phyloP scores from a whole-genome alignment of 2,888 invertebrate genomes.

The Leptinotarsa peninsularis region DNA sequence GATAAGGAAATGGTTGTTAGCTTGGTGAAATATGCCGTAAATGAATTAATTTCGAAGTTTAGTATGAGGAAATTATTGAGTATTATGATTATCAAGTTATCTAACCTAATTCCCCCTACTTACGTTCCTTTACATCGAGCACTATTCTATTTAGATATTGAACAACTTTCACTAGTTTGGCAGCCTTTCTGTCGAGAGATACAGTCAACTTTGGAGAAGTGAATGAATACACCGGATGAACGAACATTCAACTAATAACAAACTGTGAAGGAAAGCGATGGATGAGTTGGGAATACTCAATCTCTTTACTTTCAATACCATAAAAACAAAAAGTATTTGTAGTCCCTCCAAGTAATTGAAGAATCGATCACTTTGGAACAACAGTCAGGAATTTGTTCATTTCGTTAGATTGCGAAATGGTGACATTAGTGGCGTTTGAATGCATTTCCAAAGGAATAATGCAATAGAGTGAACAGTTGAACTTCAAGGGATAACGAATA shows the following conservation, averaged over 20 bases:
- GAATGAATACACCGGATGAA: neutral
- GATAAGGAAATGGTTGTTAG: no score
- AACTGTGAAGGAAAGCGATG: neutral
- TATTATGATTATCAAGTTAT: no score
- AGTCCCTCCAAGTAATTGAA: neutral
- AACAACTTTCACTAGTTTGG: no score
- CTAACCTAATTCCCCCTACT: no score
- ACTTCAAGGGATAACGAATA: no score
- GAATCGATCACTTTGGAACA: constrained; percentile 2
- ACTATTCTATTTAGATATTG: no score
- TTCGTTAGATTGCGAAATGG: neutral
- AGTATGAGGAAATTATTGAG: no score
- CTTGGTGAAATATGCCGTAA: no score
- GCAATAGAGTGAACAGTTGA: no score
- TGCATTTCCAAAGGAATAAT: neutral
- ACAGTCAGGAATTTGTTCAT: constrained; percentile 8
- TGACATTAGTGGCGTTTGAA: neutral
- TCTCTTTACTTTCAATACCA: constrained; percentile 12
- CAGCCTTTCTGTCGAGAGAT: no score
- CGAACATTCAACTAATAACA: neutral
- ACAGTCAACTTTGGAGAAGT: neutral
- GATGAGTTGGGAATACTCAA: constrained; percentile 1
- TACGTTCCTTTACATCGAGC: no score
- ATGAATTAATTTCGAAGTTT: no score
- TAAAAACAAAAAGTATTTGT: constrained; percentile 12